Evolutionary conservation across 2,113 vertebrate species (phyloP).

Genomic region (Hydropotes inermis): DNA sequence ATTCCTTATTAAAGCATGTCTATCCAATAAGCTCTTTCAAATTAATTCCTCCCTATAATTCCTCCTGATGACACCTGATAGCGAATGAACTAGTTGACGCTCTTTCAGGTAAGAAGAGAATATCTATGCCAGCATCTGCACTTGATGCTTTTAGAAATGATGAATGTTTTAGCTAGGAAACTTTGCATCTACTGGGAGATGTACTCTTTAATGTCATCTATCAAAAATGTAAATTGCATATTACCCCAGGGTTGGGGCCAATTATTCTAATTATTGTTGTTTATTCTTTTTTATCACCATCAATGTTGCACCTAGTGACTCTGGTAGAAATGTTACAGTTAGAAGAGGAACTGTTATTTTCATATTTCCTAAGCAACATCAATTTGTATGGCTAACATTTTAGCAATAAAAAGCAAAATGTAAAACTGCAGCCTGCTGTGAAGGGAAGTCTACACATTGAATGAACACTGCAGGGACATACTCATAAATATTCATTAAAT

Average conservation of each 20-base stretch:
- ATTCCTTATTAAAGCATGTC: not conserved
- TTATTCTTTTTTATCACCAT: conserved; percentile 45
- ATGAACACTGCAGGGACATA: conserved; percentile 78
- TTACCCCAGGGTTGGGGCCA: conserved; percentile 31
- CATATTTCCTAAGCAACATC: conserved; percentile 77
- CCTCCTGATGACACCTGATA: not conserved
- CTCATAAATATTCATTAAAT: conserved; percentile 88
- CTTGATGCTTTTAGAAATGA: conserved; percentile 19
- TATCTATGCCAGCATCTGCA: not conserved
- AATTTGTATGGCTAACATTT: conserved; percentile 83
- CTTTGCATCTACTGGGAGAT: conserved; percentile 44
- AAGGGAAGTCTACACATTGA: conserved; percentile 78
- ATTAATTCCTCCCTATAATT: not conserved
- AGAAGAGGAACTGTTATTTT: conserved; percentile 72
- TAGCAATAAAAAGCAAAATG: conserved; percentile 82
- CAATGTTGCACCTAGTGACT: conserved; percentile 17
- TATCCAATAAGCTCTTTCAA: not conserved
- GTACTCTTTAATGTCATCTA: conserved; percentile 65
- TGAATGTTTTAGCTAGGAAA: conserved; percentile 38
- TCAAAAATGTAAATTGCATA: conserved; percentile 60
- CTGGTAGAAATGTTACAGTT: conserved; percentile 67
- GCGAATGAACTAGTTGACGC: not conserved
- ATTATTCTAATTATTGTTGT: conserved; percentile 65
- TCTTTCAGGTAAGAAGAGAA: not conserved
- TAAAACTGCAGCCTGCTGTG: conserved; percentile 81